phyloP scores from a whole-genome alignment of 1,140 invertebrate species.

The Paraescarpia echinospica region DNA sequence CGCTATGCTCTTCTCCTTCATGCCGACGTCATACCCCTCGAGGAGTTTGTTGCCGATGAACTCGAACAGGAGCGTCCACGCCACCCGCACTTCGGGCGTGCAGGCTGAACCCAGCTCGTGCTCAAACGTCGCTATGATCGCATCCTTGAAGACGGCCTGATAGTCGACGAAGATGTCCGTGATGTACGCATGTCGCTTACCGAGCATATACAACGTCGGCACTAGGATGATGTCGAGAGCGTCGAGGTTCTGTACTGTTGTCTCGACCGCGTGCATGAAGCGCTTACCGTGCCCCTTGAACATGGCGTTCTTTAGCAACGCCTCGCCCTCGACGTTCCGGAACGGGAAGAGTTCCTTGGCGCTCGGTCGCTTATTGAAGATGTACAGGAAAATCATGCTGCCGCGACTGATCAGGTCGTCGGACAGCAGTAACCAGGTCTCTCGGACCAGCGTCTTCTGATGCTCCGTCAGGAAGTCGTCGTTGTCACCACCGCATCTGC shows the following conservation, averaged over 20 bases:
- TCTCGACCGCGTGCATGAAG: slow-evolving; percentile 44
- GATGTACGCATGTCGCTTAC: slow-evolving; percentile 38
- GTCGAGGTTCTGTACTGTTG: slow-evolving; percentile 41
- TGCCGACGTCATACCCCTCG: slow-evolving; percentile 24
- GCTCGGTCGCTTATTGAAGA: slow-evolving; percentile 37
- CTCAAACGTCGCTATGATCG: slow-evolving; percentile 35
- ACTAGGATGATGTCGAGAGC: slow-evolving; percentile 32
- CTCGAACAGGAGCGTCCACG: slow-evolving; percentile 35
- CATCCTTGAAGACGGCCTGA: slow-evolving; percentile 35
- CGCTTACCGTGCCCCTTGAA: slow-evolving; percentile 42
- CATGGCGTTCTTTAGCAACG: slow-evolving; percentile 29
- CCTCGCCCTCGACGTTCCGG: slow-evolving; percentile 31
- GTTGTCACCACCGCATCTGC: not conserved
- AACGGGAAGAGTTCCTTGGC: slow-evolving; percentile 40
- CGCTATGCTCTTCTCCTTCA: not conserved
- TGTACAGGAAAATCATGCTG: slow-evolving; percentile 35
- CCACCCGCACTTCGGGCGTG: slow-evolving; percentile 21
- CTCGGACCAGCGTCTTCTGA: not conserved
- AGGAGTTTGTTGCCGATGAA: slow-evolving; percentile 21
- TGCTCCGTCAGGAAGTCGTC: slow-evolving; percentile 7
- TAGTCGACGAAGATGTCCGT: slow-evolving; percentile 35
- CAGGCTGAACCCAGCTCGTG: slow-evolving; percentile 35
- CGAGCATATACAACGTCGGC: slow-evolving; percentile 35
- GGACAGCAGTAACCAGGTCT: not conserved
- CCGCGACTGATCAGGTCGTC: slow-evolving; percentile 24